Evolutionary conservation across 2,797 vertebrate genomes (phyloP).

Genomic region (Allenopithecus nigroviridis): DNA sequence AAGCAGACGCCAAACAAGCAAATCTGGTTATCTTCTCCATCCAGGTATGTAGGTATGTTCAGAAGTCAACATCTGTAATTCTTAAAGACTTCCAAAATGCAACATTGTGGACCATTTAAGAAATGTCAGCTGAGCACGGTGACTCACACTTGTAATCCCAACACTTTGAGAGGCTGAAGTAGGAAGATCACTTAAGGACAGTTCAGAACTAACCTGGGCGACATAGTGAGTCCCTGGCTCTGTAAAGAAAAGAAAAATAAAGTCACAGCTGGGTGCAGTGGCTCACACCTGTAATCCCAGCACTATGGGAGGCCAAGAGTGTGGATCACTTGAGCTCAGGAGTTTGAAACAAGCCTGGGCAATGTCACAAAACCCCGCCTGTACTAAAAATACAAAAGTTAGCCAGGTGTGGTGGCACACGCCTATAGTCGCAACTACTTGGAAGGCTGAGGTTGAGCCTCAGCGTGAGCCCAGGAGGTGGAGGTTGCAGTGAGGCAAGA

Average conservation of each 20-base stretch:
- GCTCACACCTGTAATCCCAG: background rate
- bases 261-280: background rate
- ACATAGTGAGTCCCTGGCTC: background rate
- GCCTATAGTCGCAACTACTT: background rate
- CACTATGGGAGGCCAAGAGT: background rate
- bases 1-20: constrained; percentile 97
- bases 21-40: constrained; percentile 97
- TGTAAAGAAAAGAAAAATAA: background rate
- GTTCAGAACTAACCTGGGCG: background rate
- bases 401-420: background rate
- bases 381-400: background rate
- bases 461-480: background rate
- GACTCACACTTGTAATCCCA: too few relatives aligned
- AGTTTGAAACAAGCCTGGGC: background rate
- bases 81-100: background rate
- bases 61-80: background rate
- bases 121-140: background rate
- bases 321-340: background rate
- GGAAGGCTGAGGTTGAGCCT: background rate
- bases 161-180: background rate
- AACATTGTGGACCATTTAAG: background rate
- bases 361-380: background rate
- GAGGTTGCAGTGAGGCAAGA: background rate
- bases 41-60: constrained; percentile 92
- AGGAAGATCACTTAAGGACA: background rate